Evolutionary conservation across 2,888 invertebrate genomes (phyloP), one percentile per base, ranked within the genome.

Genomic region (Lasioglossum morio): DNA sequence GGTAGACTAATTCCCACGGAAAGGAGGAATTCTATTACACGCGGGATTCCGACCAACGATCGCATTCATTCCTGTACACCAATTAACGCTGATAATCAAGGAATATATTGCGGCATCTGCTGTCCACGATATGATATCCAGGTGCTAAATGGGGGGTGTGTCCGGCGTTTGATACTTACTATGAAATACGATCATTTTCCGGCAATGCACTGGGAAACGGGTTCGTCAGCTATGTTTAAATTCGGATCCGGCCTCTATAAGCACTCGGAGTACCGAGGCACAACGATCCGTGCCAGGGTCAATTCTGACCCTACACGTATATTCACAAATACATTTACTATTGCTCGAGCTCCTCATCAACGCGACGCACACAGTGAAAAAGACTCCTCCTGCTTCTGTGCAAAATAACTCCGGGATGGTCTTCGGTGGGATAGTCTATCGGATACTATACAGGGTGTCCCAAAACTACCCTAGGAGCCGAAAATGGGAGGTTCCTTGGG

Each of bases 121-220:
- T 70, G 53, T 48, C 16, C 74, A 48, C 63, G 84, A 82, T 87
- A 87, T 53, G 89, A 89, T 87, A 87, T 83, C 90, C 92, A 90
- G 90, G 89, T 91, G 92, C 66, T 91, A 90, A 93, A 90, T 78
- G 88, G 81, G 77, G 92, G 92, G 89, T 89, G 90, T 87, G 88
- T 78, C 85, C 81, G 78, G 57, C 78, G 72, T 89, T 91, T 82
- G 80, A 86, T 88, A 74, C 66, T 90, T 73, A 46, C 73, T 76
- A 69, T 89, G 89, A 88, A 88, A 84, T 86, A 86, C 83, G 82
- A 87, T 86, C 75, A 48, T 69, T 70, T 91, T 91, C 89, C 89
- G 90, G 90, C 70, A 30, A 69, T 72, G n/a, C 63, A 60, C 72
- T 27, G 8, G 48, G 48, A 43, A 79, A 66, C 30, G 73, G 76